Evolutionary conservation across 2,888 invertebrate species (phyloP).

Genomic region (Sepioteuthis lessoniana): DNA sequence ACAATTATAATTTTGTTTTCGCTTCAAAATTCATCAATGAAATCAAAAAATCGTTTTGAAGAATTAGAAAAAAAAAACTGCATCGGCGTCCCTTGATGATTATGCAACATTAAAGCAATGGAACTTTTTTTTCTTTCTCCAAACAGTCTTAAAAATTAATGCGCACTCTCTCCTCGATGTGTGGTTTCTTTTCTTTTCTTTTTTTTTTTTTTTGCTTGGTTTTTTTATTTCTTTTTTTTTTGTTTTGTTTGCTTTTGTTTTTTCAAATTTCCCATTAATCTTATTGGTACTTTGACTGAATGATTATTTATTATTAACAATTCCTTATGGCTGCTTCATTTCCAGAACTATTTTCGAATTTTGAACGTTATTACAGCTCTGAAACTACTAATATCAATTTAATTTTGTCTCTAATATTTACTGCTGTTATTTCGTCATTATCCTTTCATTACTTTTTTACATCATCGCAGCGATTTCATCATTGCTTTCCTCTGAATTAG

Average conservation of each 20-base stretch:
- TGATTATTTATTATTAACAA: background rate
- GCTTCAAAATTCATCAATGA: background rate
- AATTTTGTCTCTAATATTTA: background rate
- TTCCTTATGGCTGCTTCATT: background rate
- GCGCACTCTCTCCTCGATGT: background rate
- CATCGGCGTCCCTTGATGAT: background rate
- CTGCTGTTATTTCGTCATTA: background rate
- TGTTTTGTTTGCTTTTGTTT: too few species aligned
- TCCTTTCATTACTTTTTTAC: background rate
- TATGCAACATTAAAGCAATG: background rate
- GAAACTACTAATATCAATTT: background rate
- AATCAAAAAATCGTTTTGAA: background rate
- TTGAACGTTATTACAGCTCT: too few species aligned
- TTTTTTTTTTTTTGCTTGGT: too few species aligned
- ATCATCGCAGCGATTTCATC: background rate
- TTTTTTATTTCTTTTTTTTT: too few species aligned
- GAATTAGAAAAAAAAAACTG: background rate
- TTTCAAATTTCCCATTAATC: background rate
- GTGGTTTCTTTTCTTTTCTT: too few species aligned
- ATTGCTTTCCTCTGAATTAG: background rate
- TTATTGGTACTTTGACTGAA: background rate
- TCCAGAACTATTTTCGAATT: background rate
- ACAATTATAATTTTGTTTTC: conserved; percentile 21
- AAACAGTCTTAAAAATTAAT: background rate
- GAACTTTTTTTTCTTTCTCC: background rate